A percentile compares a stretch with the other conserved stretches of the same genome.
Conservation (phyloP, 2,888 invertebrate genomes). For the Camptogramma bilineatum region DNA sequence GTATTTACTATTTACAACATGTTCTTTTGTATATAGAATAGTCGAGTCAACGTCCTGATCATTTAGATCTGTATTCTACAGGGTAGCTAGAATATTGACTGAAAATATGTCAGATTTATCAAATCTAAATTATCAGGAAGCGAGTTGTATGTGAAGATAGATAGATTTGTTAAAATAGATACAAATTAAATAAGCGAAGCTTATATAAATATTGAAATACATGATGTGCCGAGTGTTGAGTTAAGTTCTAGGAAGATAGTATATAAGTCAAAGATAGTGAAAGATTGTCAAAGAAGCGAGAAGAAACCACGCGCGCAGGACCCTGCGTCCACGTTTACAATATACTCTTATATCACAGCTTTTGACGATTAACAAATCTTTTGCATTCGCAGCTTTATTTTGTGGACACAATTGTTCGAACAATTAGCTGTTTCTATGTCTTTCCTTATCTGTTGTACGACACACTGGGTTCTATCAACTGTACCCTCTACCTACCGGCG, state of each 20-base stretch:
- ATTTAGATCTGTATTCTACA: constrained; percentile 30
- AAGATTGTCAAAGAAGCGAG: constrained; percentile 66
- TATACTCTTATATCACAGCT: constrained; percentile 84
- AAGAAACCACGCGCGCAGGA: constrained; percentile 67
- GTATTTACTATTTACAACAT: constrained; percentile 75
- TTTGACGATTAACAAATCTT: constrained; percentile 85
- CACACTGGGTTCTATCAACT: constrained; percentile 6
- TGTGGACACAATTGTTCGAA: constrained; percentile 81
- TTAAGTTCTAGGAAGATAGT: constrained; percentile 53
- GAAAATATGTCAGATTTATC: constrained; percentile 10
- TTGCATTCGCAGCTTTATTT: constrained; percentile 82
- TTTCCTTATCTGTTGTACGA: constrained; percentile 42
- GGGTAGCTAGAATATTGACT: constrained; percentile 16
- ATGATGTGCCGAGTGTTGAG: constrained; percentile 78
- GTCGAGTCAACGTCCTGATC: constrained; percentile 46
- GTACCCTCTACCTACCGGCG: constrained; percentile 10
- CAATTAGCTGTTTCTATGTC: constrained; percentile 64
- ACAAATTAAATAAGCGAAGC: constrained; percentile 41
- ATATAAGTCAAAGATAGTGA: constrained; percentile 52
- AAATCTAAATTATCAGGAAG: constrained; percentile 39
- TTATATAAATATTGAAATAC: constrained; percentile 64
- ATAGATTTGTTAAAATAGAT: constrained; percentile 36
- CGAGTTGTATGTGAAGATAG: constrained; percentile 61
- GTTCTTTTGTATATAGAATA: constrained; percentile 70
- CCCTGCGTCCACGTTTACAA: constrained; percentile 67